These are phyloP conservation scores for Melangyna quadrimaculata DNA, from an alignment of 2,888 invertebrate genomes.

Conservation along the genomic window DNA sequence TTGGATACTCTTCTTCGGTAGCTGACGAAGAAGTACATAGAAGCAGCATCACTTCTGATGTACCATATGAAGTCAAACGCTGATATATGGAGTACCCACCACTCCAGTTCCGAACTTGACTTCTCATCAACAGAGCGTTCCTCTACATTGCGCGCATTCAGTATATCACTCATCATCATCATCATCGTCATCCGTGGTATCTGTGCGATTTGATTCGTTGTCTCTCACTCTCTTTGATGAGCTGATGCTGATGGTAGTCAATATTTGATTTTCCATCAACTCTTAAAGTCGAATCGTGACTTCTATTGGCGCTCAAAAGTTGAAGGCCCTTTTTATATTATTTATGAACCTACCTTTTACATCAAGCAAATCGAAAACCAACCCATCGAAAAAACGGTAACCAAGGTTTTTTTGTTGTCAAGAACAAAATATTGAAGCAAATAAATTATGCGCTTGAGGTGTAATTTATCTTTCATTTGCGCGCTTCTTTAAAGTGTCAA, in stretches of 20 bases:
- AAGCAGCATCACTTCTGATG: slow-evolving; percentile 21
- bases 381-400: slow-evolving; percentile 38
- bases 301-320: slow-evolving; percentile 62
- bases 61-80: slow-evolving; percentile 45
- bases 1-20: slow-evolving; percentile 69
- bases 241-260: slow-evolving; percentile 39
- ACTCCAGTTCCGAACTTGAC: slow-evolving; percentile 34
- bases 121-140: slow-evolving; percentile 17
- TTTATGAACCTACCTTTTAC: slow-evolving; percentile 33
- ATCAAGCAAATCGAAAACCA: background rate
- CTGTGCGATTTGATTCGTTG: slow-evolving; percentile 59
- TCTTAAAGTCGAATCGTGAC: slow-evolving; percentile 71
- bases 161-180: slow-evolving; percentile 61
- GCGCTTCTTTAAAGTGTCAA: slow-evolving; percentile 68
- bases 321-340: slow-evolving; percentile 40
- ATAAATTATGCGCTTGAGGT: slow-evolving; percentile 61
- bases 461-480: slow-evolving; percentile 70
- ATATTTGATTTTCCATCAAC: slow-evolving; percentile 72
- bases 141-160: background rate
- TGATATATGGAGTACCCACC: slow-evolving; percentile 58
- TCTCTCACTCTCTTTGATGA: slow-evolving; percentile 31
- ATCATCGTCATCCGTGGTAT: slow-evolving; percentile 52
- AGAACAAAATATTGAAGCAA: slow-evolving; percentile 17
- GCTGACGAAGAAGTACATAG: background rate
- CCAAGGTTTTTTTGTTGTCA: slow-evolving; percentile 33